These are phyloP conservation scores for Serripes groenlandicus DNA, from an alignment of 2,888 invertebrate species.

Conservation along the genomic window DNA sequence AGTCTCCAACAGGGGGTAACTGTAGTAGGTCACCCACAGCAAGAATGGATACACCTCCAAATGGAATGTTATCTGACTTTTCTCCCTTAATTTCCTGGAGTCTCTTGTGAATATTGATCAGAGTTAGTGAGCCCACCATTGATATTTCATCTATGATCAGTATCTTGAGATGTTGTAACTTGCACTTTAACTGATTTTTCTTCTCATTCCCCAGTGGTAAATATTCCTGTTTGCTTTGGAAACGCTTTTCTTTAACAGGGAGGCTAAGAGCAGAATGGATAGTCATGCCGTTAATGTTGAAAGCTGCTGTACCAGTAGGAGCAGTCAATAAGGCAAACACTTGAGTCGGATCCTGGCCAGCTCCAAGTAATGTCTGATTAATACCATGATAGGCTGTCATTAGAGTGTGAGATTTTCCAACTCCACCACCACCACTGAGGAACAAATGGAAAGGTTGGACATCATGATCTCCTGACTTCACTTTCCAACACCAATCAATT, in stretches of 20 bases:
- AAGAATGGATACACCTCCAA: not conserved
- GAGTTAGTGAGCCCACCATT: constrained; percentile 24
- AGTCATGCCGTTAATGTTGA: constrained; percentile 54
- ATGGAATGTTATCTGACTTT: not conserved
- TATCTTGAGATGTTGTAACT: constrained; percentile 38
- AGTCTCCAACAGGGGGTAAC: constrained; percentile 27
- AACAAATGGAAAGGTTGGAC: constrained; percentile 53
- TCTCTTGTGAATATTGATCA: not conserved
- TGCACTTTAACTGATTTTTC: constrained; percentile 39
- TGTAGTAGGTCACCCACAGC: constrained; percentile 13
- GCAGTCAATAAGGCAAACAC: constrained; percentile 49
- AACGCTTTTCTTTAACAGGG: constrained; percentile 41
- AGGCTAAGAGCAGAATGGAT: constrained; percentile 57
- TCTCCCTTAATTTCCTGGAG: constrained; percentile 30
- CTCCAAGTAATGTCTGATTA: constrained; percentile 18
- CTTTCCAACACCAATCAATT: no score
- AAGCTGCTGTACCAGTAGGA: constrained; percentile 58
- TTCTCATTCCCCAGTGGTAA: constrained; percentile 17
- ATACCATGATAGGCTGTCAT: constrained; percentile 37
- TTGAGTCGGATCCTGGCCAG: constrained; percentile 28
- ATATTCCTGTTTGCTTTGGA: constrained; percentile 14
- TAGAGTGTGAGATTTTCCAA: constrained; percentile 41
- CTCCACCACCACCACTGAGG: constrained; percentile 47
- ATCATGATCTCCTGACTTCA: no score
- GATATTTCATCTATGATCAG: constrained; percentile 59